phyloP scores from a whole-genome alignment of 1,140 invertebrate species.

The Hyles euphorbiae region DNA sequence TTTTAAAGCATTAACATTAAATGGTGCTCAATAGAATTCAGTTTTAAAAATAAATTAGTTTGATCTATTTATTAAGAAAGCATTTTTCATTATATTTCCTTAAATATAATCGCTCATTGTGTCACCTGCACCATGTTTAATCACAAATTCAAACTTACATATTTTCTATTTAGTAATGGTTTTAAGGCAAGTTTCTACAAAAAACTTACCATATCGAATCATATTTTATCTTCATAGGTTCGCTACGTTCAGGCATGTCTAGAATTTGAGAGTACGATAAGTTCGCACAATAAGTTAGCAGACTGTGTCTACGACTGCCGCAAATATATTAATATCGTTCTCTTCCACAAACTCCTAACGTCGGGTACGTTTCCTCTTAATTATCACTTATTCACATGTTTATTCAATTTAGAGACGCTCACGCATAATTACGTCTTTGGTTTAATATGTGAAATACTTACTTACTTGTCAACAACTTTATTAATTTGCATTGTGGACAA shows the following conservation, averaged over 20 bases:
- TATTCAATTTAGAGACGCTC: not conserved
- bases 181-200: not conserved
- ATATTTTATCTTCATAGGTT: slow-evolving; percentile 22
- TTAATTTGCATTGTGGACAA: too few species aligned
- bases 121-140: too few species aligned
- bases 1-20: too few species aligned
- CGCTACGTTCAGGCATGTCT: slow-evolving; percentile 8
- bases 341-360: slow-evolving; percentile 25
- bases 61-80: slow-evolving; percentile 2
- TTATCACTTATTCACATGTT: slow-evolving; percentile 22
- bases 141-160: too few species aligned
- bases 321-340: not conserved
- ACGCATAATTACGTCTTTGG: not conserved
- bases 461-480: too few species aligned
- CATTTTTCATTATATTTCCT: too few species aligned
- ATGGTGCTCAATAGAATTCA: too few species aligned
- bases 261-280: too few species aligned
- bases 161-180: too few species aligned
- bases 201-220: slow-evolving; percentile 20
- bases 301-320: too few species aligned
- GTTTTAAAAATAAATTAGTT: not conserved
- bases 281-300: too few species aligned
- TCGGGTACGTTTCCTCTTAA: slow-evolving; percentile 26
- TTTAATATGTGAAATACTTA: not conserved
- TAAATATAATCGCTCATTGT: too few species aligned